Conservation (phyloP, 2,797 vertebrate species). For the Phataginus tricuspis region DNA sequence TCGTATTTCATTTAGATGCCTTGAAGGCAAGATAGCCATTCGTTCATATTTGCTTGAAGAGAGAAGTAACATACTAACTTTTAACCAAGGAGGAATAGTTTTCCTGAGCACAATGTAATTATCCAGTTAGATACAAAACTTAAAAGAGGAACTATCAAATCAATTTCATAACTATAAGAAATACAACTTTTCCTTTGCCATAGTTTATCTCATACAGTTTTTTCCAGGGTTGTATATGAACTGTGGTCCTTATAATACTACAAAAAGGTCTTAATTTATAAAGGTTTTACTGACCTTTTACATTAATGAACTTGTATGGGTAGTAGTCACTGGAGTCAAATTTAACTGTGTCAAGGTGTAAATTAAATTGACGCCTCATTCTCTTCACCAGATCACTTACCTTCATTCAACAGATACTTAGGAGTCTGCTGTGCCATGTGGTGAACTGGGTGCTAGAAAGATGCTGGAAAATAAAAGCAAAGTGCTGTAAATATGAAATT, state of each 20-base stretch:
- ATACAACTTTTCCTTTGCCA: neutral
- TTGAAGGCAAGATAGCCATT: neutral
- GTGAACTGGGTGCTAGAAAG: neutral
- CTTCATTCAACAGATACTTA: neutral
- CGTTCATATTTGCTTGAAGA: neutral
- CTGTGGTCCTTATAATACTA: neutral
- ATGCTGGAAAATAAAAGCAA: neutral
- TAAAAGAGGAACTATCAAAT: neutral
- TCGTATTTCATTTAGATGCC: neutral
- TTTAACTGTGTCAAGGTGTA: neutral
- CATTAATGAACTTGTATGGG: neutral
- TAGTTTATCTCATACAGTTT: neutral
- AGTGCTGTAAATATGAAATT: neutral
- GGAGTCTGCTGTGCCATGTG: neutral
- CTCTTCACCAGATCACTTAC: neutral
- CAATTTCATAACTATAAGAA: neutral
- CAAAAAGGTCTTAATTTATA: neutral
- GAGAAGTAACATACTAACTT: neutral
- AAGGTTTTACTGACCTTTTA: neutral
- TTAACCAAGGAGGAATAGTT: neutral
- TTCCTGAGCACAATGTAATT: neutral
- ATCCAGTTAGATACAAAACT: neutral
- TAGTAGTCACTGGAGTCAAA: neutral
- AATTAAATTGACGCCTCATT: neutral
- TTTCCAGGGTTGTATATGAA: neutral